A percentile compares a stretch with the other conserved stretches of the same genome.
Conservation (phyloP, 2,888 invertebrate species). For the Chesias legatella region DNA sequence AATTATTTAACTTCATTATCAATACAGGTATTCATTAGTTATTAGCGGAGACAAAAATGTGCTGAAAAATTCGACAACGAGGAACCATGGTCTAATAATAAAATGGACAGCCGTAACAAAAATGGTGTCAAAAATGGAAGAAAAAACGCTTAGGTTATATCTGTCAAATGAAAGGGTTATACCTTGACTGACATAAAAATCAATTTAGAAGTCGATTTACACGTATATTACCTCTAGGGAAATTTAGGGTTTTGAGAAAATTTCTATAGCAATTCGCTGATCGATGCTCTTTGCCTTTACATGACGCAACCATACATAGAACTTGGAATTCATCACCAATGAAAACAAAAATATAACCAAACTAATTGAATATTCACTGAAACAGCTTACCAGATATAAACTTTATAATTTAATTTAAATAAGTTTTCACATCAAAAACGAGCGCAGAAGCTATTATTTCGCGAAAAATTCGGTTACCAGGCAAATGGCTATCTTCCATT, state of each 20-base stretch:
- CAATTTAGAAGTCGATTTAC: conserved; percentile 30
- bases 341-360: conserved; percentile 74
- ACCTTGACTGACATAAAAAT: conserved; percentile 34
- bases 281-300: conserved; percentile 54
- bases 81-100: conserved; percentile 36
- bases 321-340: conserved; percentile 57
- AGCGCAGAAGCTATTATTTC: conserved; percentile 22
- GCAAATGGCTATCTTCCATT: conserved; percentile 69
- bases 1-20: conserved; percentile 30
- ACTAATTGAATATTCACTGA: conserved; percentile 38
- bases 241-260: conserved; percentile 4
- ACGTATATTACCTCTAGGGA: conserved; percentile 6
- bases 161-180: conserved; percentile 70
- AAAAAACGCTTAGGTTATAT: conserved; percentile 65
- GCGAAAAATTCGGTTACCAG: conserved; percentile 47
- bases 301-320: conserved; percentile 76
- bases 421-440: conserved; percentile 20
- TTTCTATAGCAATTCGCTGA: conserved; percentile 20
- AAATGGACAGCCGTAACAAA: conserved; percentile 61
- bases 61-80: conserved; percentile 8
- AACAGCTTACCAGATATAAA: conserved; percentile 42
- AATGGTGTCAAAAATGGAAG: conserved; percentile 66
- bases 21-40: conserved; percentile 7
- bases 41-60: conserved; percentile 5
- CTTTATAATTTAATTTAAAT: conserved; percentile 15